Evolutionary conservation across 2,888 invertebrate species (phyloP).

Genomic region (Rhabditophanes sp.): DNA sequence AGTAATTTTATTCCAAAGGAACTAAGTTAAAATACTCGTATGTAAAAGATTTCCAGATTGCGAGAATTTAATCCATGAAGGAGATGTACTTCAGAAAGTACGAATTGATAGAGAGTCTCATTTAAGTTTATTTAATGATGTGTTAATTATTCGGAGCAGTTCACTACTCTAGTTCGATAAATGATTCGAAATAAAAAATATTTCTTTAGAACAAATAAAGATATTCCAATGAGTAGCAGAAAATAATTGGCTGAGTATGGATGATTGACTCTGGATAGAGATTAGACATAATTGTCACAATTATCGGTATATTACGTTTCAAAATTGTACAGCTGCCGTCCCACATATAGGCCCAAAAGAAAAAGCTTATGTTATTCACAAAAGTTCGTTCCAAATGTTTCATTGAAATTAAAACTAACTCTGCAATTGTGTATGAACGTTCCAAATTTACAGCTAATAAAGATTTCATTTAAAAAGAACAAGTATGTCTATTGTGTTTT

Average conservation of each 20-base stretch:
- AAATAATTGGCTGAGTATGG: too few species aligned
- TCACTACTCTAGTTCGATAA: not conserved
- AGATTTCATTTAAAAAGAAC: too few species aligned
- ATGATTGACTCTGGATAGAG: slow-evolving; percentile 57
- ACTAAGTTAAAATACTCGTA: too few species aligned
- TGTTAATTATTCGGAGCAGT: slow-evolving; percentile 2
- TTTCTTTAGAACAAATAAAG: too few species aligned
- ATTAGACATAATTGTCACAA: slow-evolving; percentile 71
- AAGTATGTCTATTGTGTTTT: too few species aligned
- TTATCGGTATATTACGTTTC: slow-evolving; percentile 53
- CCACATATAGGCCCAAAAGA: too few species aligned
- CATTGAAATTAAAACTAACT: slow-evolving; percentile 15
- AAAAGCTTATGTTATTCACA: slow-evolving; percentile 17
- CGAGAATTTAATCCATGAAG: slow-evolving; percentile 22
- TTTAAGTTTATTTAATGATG: slow-evolving; percentile 16
- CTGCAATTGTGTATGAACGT: too few species aligned
- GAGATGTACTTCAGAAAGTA: slow-evolving; percentile 29
- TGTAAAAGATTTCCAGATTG: slow-evolving; percentile 26
- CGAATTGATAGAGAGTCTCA: slow-evolving; percentile 25
- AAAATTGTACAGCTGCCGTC: slow-evolving; percentile 28
- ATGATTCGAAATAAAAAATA: slow-evolving; percentile 27
- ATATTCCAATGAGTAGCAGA: too few species aligned
- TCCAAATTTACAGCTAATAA: too few species aligned
- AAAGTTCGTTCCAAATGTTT: slow-evolving; percentile 37
- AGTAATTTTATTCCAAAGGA: too few species aligned